Evolutionary conservation across 1,140 invertebrate genomes (phyloP), one percentile per base, ranked within the genome.

Genomic region (Hesperophylax magnus): DNA sequence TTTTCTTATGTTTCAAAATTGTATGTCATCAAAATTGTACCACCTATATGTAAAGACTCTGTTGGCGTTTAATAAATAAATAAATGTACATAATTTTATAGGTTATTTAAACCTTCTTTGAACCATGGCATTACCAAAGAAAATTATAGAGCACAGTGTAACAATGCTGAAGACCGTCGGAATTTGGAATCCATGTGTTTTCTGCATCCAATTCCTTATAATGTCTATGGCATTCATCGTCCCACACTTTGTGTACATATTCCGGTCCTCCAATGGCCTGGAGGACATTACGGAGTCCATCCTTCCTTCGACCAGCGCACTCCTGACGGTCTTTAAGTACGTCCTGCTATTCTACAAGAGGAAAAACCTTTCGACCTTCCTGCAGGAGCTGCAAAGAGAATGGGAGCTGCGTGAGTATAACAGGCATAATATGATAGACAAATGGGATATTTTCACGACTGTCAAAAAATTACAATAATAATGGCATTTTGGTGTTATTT

Each of bases 241-340:
- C 2, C 67, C 67, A n/a, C 31, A 39, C 22, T 20, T 71, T 14
- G 15, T 53, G 39, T 71, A 71, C 67, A 52, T 47, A 20, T 71
- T n/a, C 9, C 67, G 67, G 6, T 52, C 39, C 39, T 71, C 67
- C 3, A 52, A 24, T 3, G 67, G 39, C 1, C 20, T 71, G 9
- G 22, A 52, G 34, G 67, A 71, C n/a, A 71, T 18, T 8, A 71
- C 67, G 6, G 34, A 71, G 15, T 71, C 67, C 18, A 71, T 71
- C 15, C 67, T 71, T 20, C 67, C 67, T 5, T 18, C 39, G 0
- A 47, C 34, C n/a, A 52, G 67, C 22, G 34, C 67, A 3, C 18
- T 47, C 18, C 39, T 52, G 18, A 20, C 39, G 39, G 20, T 52
- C 7, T 52, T 39, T 2, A 71, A 71, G 20, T 71, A 22, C 53